Conservation (phyloP, 1,140 invertebrate species). For the Atta texana region DNA sequence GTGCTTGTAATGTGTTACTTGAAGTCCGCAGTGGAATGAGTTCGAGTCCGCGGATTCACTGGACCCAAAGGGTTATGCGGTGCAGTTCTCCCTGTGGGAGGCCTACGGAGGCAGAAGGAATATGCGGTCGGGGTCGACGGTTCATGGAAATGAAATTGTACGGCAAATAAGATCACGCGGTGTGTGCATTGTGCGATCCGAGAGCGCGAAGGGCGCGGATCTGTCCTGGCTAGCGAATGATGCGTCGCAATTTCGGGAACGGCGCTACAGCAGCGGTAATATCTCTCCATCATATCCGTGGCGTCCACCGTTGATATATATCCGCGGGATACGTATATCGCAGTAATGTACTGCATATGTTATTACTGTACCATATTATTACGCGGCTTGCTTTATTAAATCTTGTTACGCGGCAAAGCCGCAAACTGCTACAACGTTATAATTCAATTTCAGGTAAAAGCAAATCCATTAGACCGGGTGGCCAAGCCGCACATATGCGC, state of each 20-base stretch:
- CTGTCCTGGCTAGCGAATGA: neutral
- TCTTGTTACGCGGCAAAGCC: slow-evolving; percentile 74
- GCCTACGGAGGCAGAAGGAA: slow-evolving; percentile 13
- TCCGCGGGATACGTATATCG: slow-evolving; percentile 48
- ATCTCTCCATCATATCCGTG: slow-evolving; percentile 27
- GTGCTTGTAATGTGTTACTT: no score
- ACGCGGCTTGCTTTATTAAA: slow-evolving; percentile 76
- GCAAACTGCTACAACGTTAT: slow-evolving; percentile 75
- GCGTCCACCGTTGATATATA: slow-evolving; percentile 57
- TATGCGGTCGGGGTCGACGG: neutral
- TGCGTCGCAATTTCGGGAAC: slow-evolving; percentile 54
- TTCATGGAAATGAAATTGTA: slow-evolving; percentile 48
- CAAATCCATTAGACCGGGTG: slow-evolving; percentile 72
- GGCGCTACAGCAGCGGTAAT: slow-evolving; percentile 24
- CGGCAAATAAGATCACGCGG: slow-evolving; percentile 44
- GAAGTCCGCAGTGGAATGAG: no score
- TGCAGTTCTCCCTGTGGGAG: no score
- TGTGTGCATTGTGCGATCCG: neutral
- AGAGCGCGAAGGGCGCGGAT: neutral
- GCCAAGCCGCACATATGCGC: slow-evolving; percentile 47
- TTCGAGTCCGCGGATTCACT: no score
- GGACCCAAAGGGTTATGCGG: no score
- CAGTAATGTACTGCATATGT: slow-evolving; percentile 69
- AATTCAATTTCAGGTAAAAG: slow-evolving; percentile 77
- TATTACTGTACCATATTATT: slow-evolving; percentile 75